phyloP scores from a whole-genome alignment of 2,797 vertebrate species.

The Myripristis murdjan region DNA sequence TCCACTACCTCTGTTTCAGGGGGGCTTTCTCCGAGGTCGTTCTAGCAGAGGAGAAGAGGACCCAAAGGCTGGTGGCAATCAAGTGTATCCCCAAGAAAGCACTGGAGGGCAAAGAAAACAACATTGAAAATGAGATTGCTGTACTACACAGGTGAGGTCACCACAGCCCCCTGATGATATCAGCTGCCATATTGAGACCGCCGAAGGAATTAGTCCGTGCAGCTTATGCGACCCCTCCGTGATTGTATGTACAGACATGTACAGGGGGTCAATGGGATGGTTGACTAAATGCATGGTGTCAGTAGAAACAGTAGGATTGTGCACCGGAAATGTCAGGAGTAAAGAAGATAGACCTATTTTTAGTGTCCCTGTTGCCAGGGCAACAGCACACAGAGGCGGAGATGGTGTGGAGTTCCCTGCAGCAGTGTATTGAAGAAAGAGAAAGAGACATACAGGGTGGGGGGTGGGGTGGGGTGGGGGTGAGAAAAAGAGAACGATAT shows the following conservation, averaged over 20 bases:
- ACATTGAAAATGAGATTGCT: slow-evolving; percentile 96
- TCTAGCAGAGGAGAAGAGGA: slow-evolving; percentile 94
- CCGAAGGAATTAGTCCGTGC: slow-evolving; percentile 14
- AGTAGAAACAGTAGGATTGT: slow-evolving; percentile 84
- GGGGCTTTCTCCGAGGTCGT: slow-evolving; percentile 98
- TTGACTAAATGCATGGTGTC: slow-evolving; percentile 80
- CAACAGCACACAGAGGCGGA: slow-evolving; percentile 86
- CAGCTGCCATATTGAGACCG: slow-evolving; percentile 13
- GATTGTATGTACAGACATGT: slow-evolving; percentile 20
- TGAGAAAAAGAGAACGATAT: slow-evolving; percentile 19
- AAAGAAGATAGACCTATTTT: slow-evolving; percentile 89
- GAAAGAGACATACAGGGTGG: slow-evolving; percentile 69
- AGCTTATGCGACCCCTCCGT: background rate
- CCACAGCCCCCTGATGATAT: background rate
- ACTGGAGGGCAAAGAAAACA: slow-evolving; percentile 95
- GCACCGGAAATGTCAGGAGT: slow-evolving; percentile 88
- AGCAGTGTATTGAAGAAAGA: slow-evolving; percentile 83
- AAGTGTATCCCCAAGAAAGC: slow-evolving; percentile 98
- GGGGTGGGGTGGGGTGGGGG: slow-evolving; percentile 12
- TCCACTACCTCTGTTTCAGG: slow-evolving; percentile 71
- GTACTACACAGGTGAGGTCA: slow-evolving; percentile 93
- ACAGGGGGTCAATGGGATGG: slow-evolving; percentile 71
- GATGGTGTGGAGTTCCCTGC: slow-evolving; percentile 86
- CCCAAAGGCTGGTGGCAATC: slow-evolving; percentile 94
- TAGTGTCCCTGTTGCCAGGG: slow-evolving; percentile 89